Evolutionary conservation across 2,888 invertebrate species (phyloP).

Genomic region (Acanthosepion esculentum): DNA sequence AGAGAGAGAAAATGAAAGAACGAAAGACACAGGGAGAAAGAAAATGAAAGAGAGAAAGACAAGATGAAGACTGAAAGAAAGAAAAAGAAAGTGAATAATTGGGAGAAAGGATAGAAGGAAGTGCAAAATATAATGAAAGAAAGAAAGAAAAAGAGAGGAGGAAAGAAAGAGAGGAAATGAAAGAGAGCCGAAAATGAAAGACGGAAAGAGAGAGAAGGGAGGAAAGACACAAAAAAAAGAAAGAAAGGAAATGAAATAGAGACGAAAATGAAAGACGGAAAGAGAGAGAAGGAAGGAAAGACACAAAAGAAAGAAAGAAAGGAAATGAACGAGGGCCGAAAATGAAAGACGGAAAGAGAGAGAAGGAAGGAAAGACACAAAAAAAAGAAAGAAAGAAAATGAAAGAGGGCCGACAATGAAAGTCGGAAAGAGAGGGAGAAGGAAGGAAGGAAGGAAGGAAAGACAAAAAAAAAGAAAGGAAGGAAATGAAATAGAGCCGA

Average conservation of each 20-base stretch:
- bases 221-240: too few relatives aligned
- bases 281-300: background rate
- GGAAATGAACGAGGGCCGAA: too few relatives aligned
- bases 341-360: too few relatives aligned
- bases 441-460: too few relatives aligned
- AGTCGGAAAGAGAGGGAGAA: too few relatives aligned
- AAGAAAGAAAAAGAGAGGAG: too few relatives aligned
- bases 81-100: background rate
- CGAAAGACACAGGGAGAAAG: background rate
- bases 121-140: background rate
- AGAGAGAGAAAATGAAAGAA: background rate
- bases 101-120: background rate
- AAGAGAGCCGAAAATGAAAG: too few relatives aligned
- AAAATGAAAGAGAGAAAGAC: background rate
- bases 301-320: background rate
- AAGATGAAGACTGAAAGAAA: background rate
- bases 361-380: too few relatives aligned
- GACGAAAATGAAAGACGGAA: background rate
- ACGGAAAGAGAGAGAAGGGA: too few relatives aligned
- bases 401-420: too few relatives aligned
- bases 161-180: too few relatives aligned
- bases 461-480: background rate
- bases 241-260: background rate
- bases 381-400: too few relatives aligned
- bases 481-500: background rate